Conservation (phyloP, 1,140 invertebrate genomes). For the Pachyrhynchus sulphureomaculatus region DNA sequence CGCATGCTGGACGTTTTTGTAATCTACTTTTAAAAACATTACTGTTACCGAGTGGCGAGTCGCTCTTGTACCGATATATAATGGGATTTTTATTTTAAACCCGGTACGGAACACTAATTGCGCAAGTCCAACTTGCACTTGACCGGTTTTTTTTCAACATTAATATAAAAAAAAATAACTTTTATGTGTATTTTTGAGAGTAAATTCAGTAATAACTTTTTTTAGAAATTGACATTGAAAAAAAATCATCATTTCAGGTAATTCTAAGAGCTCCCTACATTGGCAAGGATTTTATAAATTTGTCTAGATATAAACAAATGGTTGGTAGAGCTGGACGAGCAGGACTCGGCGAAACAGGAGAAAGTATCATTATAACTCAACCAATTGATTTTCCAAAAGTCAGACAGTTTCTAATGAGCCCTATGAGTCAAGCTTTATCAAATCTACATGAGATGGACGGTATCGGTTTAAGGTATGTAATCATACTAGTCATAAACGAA, state of each 20-base stretch:
- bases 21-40: no score
- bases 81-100: no score
- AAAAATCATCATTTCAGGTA: constrained; percentile 62
- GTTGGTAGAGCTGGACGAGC: constrained; percentile 82
- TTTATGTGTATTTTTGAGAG: no score
- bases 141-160: no score
- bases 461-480: constrained; percentile 55
- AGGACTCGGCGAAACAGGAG: constrained; percentile 75
- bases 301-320: constrained; percentile 93
- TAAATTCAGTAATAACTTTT: no score
- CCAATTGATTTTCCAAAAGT: constrained; percentile 58
- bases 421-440: constrained; percentile 70
- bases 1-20: no score
- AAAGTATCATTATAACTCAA: constrained; percentile 74
- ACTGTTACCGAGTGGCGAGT: no score
- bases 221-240: no score
- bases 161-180: no score
- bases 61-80: no score
- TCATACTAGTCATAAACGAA: constrained; percentile 33
- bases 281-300: constrained; percentile 74
- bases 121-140: no score
- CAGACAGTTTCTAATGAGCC: constrained; percentile 60
- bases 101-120: no score
- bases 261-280: constrained; percentile 84
- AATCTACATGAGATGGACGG: constrained; percentile 57